These are phyloP conservation scores for Schizotus pectinicornis DNA, from an alignment of 2,888 invertebrate species.

Conservation along the genomic window DNA sequence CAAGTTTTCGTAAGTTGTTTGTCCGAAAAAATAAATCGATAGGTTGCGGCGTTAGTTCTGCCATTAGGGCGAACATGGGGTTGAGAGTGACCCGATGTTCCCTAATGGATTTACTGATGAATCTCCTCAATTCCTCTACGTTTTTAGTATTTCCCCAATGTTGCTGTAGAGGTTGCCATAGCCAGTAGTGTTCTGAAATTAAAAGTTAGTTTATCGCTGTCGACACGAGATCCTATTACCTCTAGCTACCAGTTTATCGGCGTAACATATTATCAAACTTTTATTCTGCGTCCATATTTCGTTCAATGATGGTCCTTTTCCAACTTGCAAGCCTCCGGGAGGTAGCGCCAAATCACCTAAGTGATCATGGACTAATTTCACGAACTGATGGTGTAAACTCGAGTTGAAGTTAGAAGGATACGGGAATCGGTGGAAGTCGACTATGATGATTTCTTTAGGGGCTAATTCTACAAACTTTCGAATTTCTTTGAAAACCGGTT, in stretches of 20 bases:
- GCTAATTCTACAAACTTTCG: slow-evolving; percentile 71
- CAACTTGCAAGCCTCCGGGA: slow-evolving; percentile 54
- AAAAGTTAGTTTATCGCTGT: neutral
- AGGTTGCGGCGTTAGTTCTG: slow-evolving; percentile 73
- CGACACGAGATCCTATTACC: slow-evolving; percentile 47
- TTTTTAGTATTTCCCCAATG: slow-evolving; percentile 72
- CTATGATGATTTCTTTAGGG: slow-evolving; percentile 73
- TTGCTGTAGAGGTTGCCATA: slow-evolving; percentile 68
- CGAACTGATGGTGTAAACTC: slow-evolving; percentile 60
- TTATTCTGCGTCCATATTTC: slow-evolving; percentile 64
- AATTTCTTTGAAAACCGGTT: slow-evolving; percentile 71
- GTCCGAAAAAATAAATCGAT: slow-evolving; percentile 67
- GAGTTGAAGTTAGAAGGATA: slow-evolving; percentile 51
- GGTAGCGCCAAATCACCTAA: slow-evolving; percentile 63
- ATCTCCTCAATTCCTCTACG: slow-evolving; percentile 61
- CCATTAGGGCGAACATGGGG: slow-evolving; percentile 72
- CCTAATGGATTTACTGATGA: slow-evolving; percentile 56
- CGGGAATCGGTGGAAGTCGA: slow-evolving; percentile 86
- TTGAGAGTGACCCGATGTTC: slow-evolving; percentile 57
- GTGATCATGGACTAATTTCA: slow-evolving; percentile 61
- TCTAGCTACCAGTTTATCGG: slow-evolving; percentile 59
- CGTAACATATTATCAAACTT: slow-evolving; percentile 67
- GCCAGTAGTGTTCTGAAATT: slow-evolving; percentile 52
- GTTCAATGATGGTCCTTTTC: slow-evolving; percentile 63
- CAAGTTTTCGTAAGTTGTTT: slow-evolving; percentile 69